Evolutionary conservation across 2,888 invertebrate species (phyloP).

Genomic region (Orthosia incerta): DNA sequence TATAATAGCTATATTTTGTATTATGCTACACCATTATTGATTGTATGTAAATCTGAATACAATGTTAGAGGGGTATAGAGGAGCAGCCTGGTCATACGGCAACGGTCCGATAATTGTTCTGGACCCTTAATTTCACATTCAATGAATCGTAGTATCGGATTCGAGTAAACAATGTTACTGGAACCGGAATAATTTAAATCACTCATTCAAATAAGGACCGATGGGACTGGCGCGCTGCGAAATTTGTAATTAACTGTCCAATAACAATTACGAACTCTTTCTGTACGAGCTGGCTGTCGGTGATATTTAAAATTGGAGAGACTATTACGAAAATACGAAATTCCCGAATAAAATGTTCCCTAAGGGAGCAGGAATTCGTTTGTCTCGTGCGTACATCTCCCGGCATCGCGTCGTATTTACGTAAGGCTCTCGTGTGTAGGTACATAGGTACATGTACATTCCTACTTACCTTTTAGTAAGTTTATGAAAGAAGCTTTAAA

Average conservation of each 20-base stretch:
- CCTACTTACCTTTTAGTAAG: conserved; percentile 78
- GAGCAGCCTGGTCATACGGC: conserved; percentile 41
- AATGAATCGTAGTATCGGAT: conserved; percentile 21
- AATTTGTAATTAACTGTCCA: conserved; percentile 20
- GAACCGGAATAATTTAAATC: conserved; percentile 13
- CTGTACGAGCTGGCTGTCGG: conserved; percentile 35
- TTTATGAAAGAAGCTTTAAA: conserved; percentile 88
- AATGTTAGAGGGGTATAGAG: conserved; percentile 13
- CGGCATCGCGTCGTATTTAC: conserved; percentile 39
- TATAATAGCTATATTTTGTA: conserved; percentile 44
- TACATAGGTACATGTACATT: conserved; percentile 67
- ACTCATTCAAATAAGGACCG: conserved; percentile 7
- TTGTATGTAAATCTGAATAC: conserved; percentile 27
- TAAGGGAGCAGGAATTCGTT: conserved; percentile 39
- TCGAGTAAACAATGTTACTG: conserved; percentile 6
- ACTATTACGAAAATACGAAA: conserved; percentile 50
- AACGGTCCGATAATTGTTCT: conserved; percentile 30
- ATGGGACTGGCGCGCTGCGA: conserved; percentile 6
- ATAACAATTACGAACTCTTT: conserved; percentile 47
- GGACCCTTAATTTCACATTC: conserved; percentile 23
- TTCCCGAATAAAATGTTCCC: conserved; percentile 25
- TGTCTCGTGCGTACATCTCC: conserved; percentile 14
- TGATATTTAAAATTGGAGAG: conserved; percentile 48
- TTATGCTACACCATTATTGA: conserved; percentile 37
- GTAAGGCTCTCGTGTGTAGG: conserved; percentile 37